Percentiles rank a stretch among this genome's conserved stretches.
Evolutionary conservation across 2,888 invertebrate genomes (phyloP).

Genomic region (Cantharis flavilabris): DNA sequence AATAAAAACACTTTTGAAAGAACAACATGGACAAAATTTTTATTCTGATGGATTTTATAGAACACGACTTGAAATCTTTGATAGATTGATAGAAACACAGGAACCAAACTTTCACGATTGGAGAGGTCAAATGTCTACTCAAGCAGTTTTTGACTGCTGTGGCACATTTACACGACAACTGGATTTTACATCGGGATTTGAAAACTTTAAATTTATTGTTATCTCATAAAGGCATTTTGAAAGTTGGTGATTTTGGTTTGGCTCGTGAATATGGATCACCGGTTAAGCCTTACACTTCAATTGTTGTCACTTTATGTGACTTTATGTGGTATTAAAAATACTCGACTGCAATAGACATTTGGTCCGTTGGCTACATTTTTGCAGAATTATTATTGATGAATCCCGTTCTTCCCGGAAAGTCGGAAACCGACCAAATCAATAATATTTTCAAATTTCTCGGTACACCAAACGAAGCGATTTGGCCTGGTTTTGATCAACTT

Average conservation of each 20-base stretch:
- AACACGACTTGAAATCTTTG: slow-evolving; percentile 95
- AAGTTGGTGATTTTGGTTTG: slow-evolving; percentile 87
- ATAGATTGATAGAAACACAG: slow-evolving; percentile 94
- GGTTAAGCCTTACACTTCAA: slow-evolving; percentile 91
- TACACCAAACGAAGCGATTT: slow-evolving; percentile 93
- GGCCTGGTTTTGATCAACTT: slow-evolving; percentile 92
- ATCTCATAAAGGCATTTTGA: slow-evolving; percentile 78
- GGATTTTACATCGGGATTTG: slow-evolving; percentile 97
- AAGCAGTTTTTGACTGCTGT: slow-evolving; percentile 90
- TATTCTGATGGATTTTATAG: slow-evolving; percentile 99
- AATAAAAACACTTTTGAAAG: slow-evolving; percentile 96
- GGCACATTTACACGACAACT: slow-evolving; percentile 96
- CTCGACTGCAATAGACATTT: slow-evolving; percentile 95
- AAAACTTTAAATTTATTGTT: slow-evolving; percentile 97
- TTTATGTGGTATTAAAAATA: slow-evolving; percentile 92
- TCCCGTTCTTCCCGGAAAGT: slow-evolving; percentile 94
- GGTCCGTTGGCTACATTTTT: slow-evolving; percentile 97
- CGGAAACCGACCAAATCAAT: slow-evolving; percentile 94
- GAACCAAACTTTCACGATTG: slow-evolving; percentile 75
- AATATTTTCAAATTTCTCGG: slow-evolving; percentile 91
- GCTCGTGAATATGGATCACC: slow-evolving; percentile 98
- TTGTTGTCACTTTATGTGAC: slow-evolving; percentile 98
- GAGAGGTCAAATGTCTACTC: slow-evolving; percentile 95
- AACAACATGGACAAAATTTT: slow-evolving; percentile 98
- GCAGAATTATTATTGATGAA: slow-evolving; percentile 95